Percentiles rank a stretch among this genome's conserved stretches.
These are phyloP conservation scores for Coptodon rendalli DNA, from an alignment of 2,113 vertebrate genomes.

Conservation along the genomic window DNA sequence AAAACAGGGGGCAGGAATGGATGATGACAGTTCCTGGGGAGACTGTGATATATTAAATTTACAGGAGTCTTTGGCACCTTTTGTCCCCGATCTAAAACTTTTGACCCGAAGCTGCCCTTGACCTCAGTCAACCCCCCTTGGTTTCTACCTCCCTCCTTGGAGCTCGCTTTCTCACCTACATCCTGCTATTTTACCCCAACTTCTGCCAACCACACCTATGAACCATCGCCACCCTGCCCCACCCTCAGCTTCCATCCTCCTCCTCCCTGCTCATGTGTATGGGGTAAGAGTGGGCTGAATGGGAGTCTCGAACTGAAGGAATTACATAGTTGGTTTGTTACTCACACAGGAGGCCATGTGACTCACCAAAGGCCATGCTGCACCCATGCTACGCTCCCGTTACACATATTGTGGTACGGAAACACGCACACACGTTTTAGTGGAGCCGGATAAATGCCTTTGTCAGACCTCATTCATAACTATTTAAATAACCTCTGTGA, in stretches of 20 bases:
- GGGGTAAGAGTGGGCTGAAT: slow-evolving; percentile 20
- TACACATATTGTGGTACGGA: slow-evolving; percentile 18
- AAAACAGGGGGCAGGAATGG: too few relatives aligned
- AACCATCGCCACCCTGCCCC: background rate
- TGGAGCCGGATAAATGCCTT: background rate
- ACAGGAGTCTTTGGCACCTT: background rate
- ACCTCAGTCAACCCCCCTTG: background rate
- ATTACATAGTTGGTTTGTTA: slow-evolving; percentile 68
- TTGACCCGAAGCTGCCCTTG: background rate
- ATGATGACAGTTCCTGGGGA: background rate
- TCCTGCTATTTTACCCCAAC: slow-evolving; percentile 27
- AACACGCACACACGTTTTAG: background rate
- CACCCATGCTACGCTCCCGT: slow-evolving; percentile 44
- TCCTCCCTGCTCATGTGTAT: background rate
- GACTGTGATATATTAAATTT: background rate
- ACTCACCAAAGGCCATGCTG: slow-evolving; percentile 64
- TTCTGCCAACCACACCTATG: slow-evolving; percentile 46
- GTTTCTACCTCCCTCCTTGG: background rate
- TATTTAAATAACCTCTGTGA: slow-evolving; percentile 52
- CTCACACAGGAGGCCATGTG: slow-evolving; percentile 69
- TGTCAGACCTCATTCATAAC: slow-evolving; percentile 50
- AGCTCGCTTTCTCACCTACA: slow-evolving; percentile 18
- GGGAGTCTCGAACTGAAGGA: slow-evolving; percentile 50
- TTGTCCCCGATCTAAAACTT: background rate
- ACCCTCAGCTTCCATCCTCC: background rate